Base-by-base conservation (phyloP, 2,888 invertebrate genomes). In the Priocnemis perturbator region DNA sequence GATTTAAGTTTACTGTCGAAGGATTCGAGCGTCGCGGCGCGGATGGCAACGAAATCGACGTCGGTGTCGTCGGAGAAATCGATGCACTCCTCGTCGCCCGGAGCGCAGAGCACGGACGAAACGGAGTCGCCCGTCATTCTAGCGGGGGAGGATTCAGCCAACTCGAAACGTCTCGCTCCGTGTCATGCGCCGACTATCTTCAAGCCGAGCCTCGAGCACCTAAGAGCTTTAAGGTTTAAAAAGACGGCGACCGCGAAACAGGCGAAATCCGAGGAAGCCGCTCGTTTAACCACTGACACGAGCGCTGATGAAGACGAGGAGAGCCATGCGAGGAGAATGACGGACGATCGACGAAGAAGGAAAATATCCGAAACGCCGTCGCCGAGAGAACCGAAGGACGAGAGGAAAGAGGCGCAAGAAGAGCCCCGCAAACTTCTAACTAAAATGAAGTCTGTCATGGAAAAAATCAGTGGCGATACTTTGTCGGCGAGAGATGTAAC, bases 111-210 rank as follows among this genome's bases (percentile, higher is more conserved):
- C 69, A 80, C 81, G 11, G 81, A 82, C n/a, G 78, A 83, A 0
- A 77, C 84, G 21, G 82, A 82, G 17, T 67, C 74, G 30, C 52
- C 81, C 61, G 26, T 74, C 66, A 14, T 79, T 72, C 52, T 73
- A 64, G 58, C 73, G 67, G 30, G 57, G 74, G 37, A 76, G 66
- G 71, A 76, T 30, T 67, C 67, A 17, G 57, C 71, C 0, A 76
- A 57, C 14, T 81, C 81, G 0, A 86, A 85, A 68, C 74, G 81
- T 45, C 76, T 83, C 14, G 87, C 85, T 2, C 85, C 89, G 0
- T 88, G 87, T 68, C 87, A 88, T 58, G 81, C 82, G 7, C 87
- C 88, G 0, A 73, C 85, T 3, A 68, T 85, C 58, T 77, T 86
- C 21, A 71, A 76, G 11, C 86, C 83, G 0, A 88, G 83, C 65